Base-by-base conservation (phyloP, 1,140 invertebrate genomes). In the Habropoda laboriosa region DNA sequence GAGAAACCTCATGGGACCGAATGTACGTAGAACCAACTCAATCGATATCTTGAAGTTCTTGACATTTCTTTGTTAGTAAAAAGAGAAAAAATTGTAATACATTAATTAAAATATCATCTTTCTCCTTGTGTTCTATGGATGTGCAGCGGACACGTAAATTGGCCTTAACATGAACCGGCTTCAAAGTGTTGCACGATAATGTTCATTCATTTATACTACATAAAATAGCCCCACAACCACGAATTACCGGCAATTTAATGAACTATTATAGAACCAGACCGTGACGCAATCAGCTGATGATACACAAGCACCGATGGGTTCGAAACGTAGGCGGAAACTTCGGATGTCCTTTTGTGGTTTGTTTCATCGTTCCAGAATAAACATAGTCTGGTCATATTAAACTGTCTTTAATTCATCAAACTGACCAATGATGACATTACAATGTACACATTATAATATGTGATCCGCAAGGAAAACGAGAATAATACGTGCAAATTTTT, bases 221-320 rank as follows among this genome's bases (percentile, higher is more conserved):
- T 78, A 78, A 78, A 78, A 78, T 71, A 78, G 30, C 75, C 75
- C 75, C 66, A 58, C 75, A 60, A 77, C 55, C 27, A 78, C 66
- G 45, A 78, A 78, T 78, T 78, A 78, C 75, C 75, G 75, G 75
- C 67, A 71, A 78, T 78, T 78, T 78, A 78, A 78, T 78, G 75
- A 78, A 71, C 67, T 71, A 77, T 77, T 70, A 78, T 78, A 71
- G 67, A 78, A 70, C 53, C 66, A 38, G 35, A 70, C 38, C 55
- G 67, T 78, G 75, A 78, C 75, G 75, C 75, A 78, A 78, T 78
- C 75, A 60, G 75, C 35, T 40, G 75, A 78, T 71, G 75, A 71
- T 78, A 76, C 38, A 71, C 75, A 61, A 60, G 45, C 27, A 57
- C 53, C 45, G 66, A 77, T 77, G 64, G 53, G 75, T 60, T 77